A percentile compares a stretch with the other conserved stretches of the same genome.
These are phyloP conservation scores for Globia sparganii DNA, from an alignment of 2,888 invertebrate genomes.

Conservation along the genomic window DNA sequence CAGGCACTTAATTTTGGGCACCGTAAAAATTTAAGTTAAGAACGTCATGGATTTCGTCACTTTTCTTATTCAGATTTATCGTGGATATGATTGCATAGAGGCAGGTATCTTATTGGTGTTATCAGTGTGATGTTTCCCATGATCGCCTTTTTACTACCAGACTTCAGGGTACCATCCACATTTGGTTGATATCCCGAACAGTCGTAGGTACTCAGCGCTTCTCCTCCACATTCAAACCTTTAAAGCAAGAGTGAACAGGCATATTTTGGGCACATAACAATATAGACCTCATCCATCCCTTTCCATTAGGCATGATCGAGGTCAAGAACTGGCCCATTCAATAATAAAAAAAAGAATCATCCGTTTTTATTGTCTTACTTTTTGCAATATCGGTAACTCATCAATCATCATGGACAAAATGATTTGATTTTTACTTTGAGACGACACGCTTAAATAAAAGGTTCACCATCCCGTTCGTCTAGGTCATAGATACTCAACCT, in stretches of 20 bases:
- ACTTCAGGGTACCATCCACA: too few relatives aligned
- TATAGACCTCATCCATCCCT: too few relatives aligned
- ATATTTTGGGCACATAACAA: too few relatives aligned
- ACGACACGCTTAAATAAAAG: conserved; percentile 1
- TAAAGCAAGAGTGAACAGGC: too few relatives aligned
- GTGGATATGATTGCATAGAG: neutral
- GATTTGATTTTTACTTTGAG: neutral
- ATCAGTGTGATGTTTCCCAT: neutral
- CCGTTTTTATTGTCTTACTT: neutral
- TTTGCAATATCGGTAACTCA: neutral
- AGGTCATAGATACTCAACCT: neutral
- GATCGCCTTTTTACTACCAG: too few relatives aligned
- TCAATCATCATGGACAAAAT: neutral
- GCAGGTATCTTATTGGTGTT: neutral
- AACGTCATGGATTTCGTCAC: too few relatives aligned
- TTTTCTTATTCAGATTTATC: neutral
- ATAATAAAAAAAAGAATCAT: neutral
- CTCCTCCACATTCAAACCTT: too few relatives aligned
- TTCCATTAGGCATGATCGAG: too few relatives aligned
- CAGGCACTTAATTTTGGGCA: neutral
- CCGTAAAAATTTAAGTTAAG: neutral
- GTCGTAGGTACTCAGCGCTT: too few relatives aligned
- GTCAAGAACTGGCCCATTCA: too few relatives aligned
- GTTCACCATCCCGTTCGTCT: conserved; percentile 1
- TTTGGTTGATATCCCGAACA: too few relatives aligned